These are phyloP conservation scores for Illadopsis cleaveri DNA, from an alignment of 2,113 vertebrate species.

Conservation along the genomic window DNA sequence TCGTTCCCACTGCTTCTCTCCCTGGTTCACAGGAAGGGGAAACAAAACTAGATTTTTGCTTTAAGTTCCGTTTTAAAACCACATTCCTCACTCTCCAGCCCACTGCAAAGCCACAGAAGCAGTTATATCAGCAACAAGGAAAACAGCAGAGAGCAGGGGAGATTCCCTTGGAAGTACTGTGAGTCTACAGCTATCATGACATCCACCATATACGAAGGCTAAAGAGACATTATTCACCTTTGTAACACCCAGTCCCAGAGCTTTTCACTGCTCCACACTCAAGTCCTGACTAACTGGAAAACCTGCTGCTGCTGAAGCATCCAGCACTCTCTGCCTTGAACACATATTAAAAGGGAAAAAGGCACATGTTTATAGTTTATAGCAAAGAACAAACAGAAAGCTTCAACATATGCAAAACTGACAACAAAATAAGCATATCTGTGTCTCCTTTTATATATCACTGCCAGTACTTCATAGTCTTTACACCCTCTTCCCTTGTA, in stretches of 20 bases:
- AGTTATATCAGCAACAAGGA: background rate
- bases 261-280: background rate
- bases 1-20: background rate
- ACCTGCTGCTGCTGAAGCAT: background rate
- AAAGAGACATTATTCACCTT: background rate
- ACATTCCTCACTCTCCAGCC: background rate
- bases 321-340: background rate
- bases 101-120: background rate
- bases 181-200: background rate
- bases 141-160: background rate
- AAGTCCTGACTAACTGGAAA: background rate
- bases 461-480: background rate
- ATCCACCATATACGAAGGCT: background rate
- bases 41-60: background rate
- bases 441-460: background rate
- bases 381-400: background rate
- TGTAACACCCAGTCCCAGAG: background rate
- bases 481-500: background rate
- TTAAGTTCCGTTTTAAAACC: background rate
- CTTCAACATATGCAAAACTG: rapidly evolving
- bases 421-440: background rate
- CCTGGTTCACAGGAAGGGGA: background rate
- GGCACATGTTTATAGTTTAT: background rate
- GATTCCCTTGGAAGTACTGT: background rate
- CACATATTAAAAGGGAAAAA: background rate